These are phyloP conservation scores for Ceramica pisi DNA, from an alignment of 2,888 invertebrate species.

Conservation along the genomic window DNA sequence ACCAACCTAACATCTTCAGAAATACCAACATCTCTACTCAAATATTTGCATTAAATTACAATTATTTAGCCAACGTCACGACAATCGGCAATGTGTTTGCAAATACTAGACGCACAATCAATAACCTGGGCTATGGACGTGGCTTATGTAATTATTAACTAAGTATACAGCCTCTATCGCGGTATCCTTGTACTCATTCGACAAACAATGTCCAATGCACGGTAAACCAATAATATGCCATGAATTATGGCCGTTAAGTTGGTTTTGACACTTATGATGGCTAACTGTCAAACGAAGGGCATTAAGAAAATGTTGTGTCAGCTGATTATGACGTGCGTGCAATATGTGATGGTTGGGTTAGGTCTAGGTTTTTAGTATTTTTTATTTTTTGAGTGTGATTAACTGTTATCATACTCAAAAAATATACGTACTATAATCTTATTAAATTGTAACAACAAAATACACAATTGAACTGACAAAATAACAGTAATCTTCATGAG, in stretches of 20 bases:
- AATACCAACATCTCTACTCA: conserved; percentile 6
- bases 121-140: conserved; percentile 78
- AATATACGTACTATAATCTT: too few relatives aligned
- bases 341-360: neutral
- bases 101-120: conserved; percentile 80
- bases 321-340: conserved; percentile 21
- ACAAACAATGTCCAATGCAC: conserved; percentile 84
- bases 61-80: conserved; percentile 62
- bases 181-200: conserved; percentile 86
- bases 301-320: conserved; percentile 37
- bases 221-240: conserved; percentile 85
- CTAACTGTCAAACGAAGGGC: conserved; percentile 39
- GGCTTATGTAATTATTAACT: conserved; percentile 88
- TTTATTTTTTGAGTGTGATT: too few relatives aligned
- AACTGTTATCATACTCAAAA: too few relatives aligned
- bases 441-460: too few relatives aligned
- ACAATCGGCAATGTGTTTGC: conserved; percentile 65
- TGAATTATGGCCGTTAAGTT: conserved; percentile 82
- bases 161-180: conserved; percentile 85
- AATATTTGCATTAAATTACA: conserved; percentile 55
- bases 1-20: neutral
- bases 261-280: conserved; percentile 51
- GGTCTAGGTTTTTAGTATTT: neutral
- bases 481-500: neutral
- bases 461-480: too few relatives aligned